A percentile compares a stretch with the other conserved stretches of the same genome.
Conservation (phyloP, 92 coral and sea anemone species). For the Siderastrea siderea region DNA sequence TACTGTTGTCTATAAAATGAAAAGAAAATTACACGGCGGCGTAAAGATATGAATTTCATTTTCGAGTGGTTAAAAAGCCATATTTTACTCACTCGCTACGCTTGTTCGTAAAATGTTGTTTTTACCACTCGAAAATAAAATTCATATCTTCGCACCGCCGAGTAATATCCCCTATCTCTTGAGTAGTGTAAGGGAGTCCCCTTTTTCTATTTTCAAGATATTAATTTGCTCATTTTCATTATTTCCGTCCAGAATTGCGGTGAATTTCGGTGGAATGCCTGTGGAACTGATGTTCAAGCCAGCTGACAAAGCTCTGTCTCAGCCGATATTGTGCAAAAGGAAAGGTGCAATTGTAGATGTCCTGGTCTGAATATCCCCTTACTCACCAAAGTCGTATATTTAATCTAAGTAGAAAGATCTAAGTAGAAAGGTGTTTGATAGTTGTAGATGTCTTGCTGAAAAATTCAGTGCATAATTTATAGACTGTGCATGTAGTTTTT, state of each 20-base stretch:
- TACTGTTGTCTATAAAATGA: no score
- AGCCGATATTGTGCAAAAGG: conserved; percentile 74
- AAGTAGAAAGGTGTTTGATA: neutral
- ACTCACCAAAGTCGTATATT: neutral
- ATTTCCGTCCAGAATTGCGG: conserved; percentile 68
- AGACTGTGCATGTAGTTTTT: neutral
- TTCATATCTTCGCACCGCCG: no score
- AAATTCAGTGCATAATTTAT: neutral
- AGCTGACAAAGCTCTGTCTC: conserved; percentile 74
- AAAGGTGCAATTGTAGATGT: conserved; percentile 64
- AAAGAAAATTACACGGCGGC: no score
- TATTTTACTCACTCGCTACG: no score
- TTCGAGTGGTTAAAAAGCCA: no score
- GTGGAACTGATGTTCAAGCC: conserved; percentile 78
- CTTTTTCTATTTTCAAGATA: no score
- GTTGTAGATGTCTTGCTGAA: neutral
- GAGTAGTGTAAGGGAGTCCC: no score
- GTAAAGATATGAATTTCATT: no score
- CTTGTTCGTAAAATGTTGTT: no score
- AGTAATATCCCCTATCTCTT: no score
- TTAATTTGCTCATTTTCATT: no score
- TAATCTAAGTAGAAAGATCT: neutral
- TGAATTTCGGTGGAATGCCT: conserved; percentile 75
- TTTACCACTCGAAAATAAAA: no score
- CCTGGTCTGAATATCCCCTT: conserved; percentile 6